These are phyloP conservation scores for Aleiodes leptofemur DNA, from an alignment of 2,888 invertebrate species.

Conservation along the genomic window DNA sequence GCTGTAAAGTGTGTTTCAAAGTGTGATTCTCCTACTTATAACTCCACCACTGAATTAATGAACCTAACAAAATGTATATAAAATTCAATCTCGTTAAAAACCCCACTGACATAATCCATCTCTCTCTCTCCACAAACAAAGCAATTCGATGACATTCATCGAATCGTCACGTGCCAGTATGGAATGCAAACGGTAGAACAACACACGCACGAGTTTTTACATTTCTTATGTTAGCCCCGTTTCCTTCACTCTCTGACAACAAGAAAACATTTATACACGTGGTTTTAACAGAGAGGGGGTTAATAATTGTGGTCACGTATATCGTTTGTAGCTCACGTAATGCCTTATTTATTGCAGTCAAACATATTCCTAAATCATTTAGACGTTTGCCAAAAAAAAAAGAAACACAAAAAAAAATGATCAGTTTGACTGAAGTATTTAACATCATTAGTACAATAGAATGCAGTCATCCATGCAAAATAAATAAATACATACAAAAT, in stretches of 20 bases:
- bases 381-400: conserved; percentile 6
- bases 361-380: conserved; percentile 12
- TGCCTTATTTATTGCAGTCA: conserved; percentile 26
- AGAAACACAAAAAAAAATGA: background rate
- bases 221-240: conserved; percentile 16
- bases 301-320: conserved; percentile 39
- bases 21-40: too few relatives aligned
- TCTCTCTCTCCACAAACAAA: background rate
- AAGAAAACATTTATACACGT: conserved; percentile 24
- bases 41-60: too few relatives aligned
- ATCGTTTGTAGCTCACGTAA: conserved; percentile 17
- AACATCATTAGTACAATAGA: conserved; percentile 1
- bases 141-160: background rate
- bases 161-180: conserved; percentile 21
- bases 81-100: too few relatives aligned
- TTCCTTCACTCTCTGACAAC: conserved; percentile 9
- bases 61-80: too few relatives aligned
- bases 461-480: background rate
- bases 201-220: conserved; percentile 15
- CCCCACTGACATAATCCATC: too few relatives aligned
- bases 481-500: background rate
- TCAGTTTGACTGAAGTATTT: conserved; percentile 6
- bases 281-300: conserved; percentile 12
- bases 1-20: too few relatives aligned
- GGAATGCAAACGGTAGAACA: conserved; percentile 31